Base-by-base conservation (phyloP, 2,113 vertebrate species). In the Narcine bancroftii region DNA sequence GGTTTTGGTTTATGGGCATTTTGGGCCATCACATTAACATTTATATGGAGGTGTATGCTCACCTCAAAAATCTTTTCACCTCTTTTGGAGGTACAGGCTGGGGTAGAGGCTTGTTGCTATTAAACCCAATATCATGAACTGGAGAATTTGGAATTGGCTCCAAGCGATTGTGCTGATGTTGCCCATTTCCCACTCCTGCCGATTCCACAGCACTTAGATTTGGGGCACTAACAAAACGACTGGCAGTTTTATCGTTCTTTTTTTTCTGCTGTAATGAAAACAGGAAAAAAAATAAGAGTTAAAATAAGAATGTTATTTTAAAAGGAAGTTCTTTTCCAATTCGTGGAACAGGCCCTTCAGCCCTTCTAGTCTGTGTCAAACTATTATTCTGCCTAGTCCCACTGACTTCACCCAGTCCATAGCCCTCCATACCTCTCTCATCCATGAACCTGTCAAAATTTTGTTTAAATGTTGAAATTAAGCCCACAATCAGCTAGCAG, bases 21-120 rank as follows among this genome's bases (percentile, higher is more conserved):
- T 45, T 73, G 39, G 4, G 47, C 9, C 17, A 47, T 92, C 72
- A 73, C 71, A 47, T 93, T 21, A 89, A 92, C 92, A 71, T 76
- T 77, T 75, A 89, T 91, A 92, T 93, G 92, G 93, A 94, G 94
- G 94, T 94, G 93, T 50, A 63, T 94, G 97, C 99, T 99, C 98
- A 99, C 99, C 99, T 99, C 98, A 97, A 97, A 97, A 98, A 97
- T 94, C 97, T 97, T 98, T 98, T 99, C 97, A 98, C 95, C 96
- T 99, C 97, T 97, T 97, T 97, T 95, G 97, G 98, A 96, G 97
- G 97, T 96, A 97, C 92, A 95, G 98, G 97, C 95, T 97, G 98
- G 96, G 97, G 98, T 92, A 99, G 97, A 96, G 98, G 97, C 96
- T 99, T 99, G 97, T 97, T 99, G 96, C 97, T 97, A 98, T 97